A percentile compares a stretch with the other conserved stretches of the same genome.
phyloP scores from a whole-genome alignment of 2,888 invertebrate species.

The Cybosia mesomella region DNA sequence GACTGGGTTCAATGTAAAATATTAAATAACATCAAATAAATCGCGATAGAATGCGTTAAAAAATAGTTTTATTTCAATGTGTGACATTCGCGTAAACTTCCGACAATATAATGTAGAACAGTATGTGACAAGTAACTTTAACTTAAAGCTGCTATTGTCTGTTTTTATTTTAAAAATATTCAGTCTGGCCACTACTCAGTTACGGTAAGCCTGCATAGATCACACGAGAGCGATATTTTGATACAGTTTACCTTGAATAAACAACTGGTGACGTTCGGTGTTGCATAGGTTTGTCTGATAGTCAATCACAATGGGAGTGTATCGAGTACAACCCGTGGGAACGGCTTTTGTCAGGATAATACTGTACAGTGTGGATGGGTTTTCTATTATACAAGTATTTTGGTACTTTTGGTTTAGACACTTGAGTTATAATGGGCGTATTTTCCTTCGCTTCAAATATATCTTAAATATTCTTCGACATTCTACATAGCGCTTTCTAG shows the following conservation, averaged over 20 bases:
- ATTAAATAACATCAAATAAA: too few species aligned
- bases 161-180: not conserved
- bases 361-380: conserved; percentile 2
- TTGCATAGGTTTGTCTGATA: not conserved
- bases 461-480: too few species aligned
- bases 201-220: not conserved
- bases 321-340: conserved; percentile 17
- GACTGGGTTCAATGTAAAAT: too few species aligned
- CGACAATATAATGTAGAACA: too few species aligned
- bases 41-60: too few species aligned
- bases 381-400: conserved; percentile 9
- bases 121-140: too few species aligned
- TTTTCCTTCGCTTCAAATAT: not conserved
- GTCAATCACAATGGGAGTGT: conserved; percentile 15
- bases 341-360: conserved; percentile 4
- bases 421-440: not conserved
- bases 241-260: conserved; percentile 1
- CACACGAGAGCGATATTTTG: not conserved
- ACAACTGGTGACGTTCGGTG: conserved; percentile 1
- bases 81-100: too few species aligned
- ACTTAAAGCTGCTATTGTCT: not conserved
- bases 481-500: too few species aligned
- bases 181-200: not conserved
- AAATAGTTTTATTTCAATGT: too few species aligned
- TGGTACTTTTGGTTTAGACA: not conserved